These are phyloP conservation scores for Dipodomys ordii DNA, from an alignment of 2,113 vertebrate species.

Conservation along the genomic window DNA sequence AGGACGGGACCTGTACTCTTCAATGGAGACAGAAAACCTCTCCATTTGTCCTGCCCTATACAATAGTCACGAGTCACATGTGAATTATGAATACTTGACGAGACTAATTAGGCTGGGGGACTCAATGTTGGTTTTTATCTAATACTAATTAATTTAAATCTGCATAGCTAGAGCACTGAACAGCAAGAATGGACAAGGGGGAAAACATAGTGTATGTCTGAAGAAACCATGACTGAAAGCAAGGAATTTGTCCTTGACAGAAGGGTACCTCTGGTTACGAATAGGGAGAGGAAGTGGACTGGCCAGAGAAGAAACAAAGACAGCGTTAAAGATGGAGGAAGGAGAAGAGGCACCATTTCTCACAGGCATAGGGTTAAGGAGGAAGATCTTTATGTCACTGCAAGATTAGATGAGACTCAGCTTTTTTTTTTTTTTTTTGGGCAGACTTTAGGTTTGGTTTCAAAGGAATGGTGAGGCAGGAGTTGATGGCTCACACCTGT, in stretches of 20 bases:
- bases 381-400: background rate
- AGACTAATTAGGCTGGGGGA: background rate
- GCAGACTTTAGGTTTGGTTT: background rate
- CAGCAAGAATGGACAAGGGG: background rate
- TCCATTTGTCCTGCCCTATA: background rate
- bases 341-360: background rate
- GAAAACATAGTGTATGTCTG: background rate
- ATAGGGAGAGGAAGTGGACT: background rate
- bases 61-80: too few species aligned
- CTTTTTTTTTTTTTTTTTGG: too few species aligned
- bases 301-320: background rate
- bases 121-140: slow-evolving; percentile 33
- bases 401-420: too few species aligned
- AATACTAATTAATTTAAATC: slow-evolving; percentile 1
- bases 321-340: background rate
- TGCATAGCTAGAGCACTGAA: background rate
- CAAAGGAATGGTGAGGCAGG: background rate
- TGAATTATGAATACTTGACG: slow-evolving; percentile 7
- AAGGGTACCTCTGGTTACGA: background rate
- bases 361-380: too few species aligned
- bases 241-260: background rate
- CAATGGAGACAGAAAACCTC: background rate
- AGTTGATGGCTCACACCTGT: too few species aligned
- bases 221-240: background rate
- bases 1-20: background rate